A percentile compares a stretch with the other conserved stretches of the same genome.
These are phyloP conservation scores for Holacanthus passer DNA, from an alignment of 2,113 vertebrate species.

Conservation along the genomic window DNA sequence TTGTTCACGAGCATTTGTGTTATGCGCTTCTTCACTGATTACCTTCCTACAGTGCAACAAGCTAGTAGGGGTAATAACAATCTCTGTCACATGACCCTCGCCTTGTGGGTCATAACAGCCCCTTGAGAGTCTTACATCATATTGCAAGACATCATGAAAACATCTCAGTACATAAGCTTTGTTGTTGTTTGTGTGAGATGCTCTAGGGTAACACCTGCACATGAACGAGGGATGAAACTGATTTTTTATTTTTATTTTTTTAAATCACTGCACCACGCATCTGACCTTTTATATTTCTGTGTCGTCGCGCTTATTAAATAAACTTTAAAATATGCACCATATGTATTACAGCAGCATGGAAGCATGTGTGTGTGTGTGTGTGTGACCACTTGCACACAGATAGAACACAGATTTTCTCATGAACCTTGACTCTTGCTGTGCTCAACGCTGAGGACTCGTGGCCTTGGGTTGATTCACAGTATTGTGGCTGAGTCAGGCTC, in stretches of 20 bases:
- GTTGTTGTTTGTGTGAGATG: neutral
- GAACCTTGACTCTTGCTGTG: constrained; percentile 70
- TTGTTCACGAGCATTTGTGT: too few species aligned
- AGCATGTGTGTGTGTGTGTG: constrained; percentile 9
- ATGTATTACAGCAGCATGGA: neutral
- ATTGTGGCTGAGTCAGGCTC: constrained; percentile 52
- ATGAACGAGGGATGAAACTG: neutral
- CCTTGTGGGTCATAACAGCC: neutral
- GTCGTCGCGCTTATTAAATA: neutral
- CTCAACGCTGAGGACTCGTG: constrained; percentile 47
- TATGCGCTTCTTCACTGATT: too few species aligned
- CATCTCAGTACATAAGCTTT: neutral
- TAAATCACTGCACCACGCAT: neutral
- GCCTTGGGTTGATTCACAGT: constrained; percentile 57
- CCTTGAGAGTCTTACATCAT: neutral
- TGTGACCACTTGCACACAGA: constrained; percentile 32
- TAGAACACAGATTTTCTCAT: constrained; percentile 69
- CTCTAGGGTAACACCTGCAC: neutral
- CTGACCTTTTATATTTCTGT: neutral
- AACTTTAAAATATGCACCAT: neutral
- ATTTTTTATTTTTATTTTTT: too few species aligned
- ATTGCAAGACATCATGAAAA: neutral
- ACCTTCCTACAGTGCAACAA: too few species aligned
- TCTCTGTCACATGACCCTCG: neutral
- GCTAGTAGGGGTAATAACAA: too few species aligned